Evolutionary conservation across 2,113 vertebrate species (phyloP), one percentile per base, ranked within the genome.

Genomic region (Pogonocichla stellata): DNA sequence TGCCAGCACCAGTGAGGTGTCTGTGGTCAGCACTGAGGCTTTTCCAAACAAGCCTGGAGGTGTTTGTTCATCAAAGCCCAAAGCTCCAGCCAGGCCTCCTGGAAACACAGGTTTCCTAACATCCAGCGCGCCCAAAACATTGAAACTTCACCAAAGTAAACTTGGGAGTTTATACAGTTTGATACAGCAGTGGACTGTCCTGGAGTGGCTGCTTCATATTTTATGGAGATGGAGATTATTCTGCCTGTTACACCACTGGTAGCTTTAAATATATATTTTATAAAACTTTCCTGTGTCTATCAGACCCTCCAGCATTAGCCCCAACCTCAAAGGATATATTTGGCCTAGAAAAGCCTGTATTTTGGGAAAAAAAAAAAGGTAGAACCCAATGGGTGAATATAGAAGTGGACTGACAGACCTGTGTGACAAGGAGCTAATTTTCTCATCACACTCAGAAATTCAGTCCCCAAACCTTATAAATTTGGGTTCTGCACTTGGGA

Each of bases 21-120:
- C 79, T 88, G 90, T 62, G 95, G 92, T 90, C 79, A 65, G 88
- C 31, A 1, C 90, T 1, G 48, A 66, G 87, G 78, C 67, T 96
- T 95, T 86, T 75, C 88, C 93, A 95, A 95, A 64, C 47, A 36
- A 86, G 47, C 73, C 88, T 60, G 24, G 85, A 93, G 80, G 72
- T 79, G 92, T 95, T 95, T 93, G 92, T 8, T 90, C 95, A 43
- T 43, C 91, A 48, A 66, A 96, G 89, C 86, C 15, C 62, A 86
- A 48, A 67, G n/a, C 48, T 91, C 45, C 78, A 88, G 79, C 23
- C 20, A 86, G 81, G 42, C 38, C 64, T 8, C 5, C 75, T 80
- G 88, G 15, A 82, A 93, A 88, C 80, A 74, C 38, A 47, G 1
- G 12, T 61, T 69, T 56, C 71, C 88, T 78, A 28, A 23, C 8